Percentiles rank a stretch among this genome's conserved stretches.
phyloP scores from a whole-genome alignment of 2,888 invertebrate species.

The Drosophila borealis region DNA sequence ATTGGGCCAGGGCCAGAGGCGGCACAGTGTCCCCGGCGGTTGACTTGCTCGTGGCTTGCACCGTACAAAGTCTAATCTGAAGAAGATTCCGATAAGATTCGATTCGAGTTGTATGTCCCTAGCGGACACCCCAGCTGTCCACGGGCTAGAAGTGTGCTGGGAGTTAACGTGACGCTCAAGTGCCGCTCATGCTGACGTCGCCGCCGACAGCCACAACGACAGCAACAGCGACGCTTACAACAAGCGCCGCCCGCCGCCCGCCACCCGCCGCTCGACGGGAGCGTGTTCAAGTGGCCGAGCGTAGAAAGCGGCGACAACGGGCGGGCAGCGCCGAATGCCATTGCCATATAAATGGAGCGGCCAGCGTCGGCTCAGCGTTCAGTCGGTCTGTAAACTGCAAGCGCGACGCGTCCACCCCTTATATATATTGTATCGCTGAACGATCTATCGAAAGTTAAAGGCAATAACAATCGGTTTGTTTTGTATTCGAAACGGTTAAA shows the following conservation, averaged over 20 bases:
- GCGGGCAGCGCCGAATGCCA: slow-evolving; percentile 12
- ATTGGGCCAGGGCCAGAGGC: slow-evolving; percentile 30
- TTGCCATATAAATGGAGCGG: slow-evolving; percentile 75
- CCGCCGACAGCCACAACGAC: neutral
- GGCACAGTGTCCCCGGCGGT: slow-evolving; percentile 21
- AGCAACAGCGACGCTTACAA: slow-evolving; percentile 17
- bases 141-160: slow-evolving; percentile 48
- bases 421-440: slow-evolving; percentile 1
- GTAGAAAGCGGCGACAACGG: slow-evolving; percentile 45
- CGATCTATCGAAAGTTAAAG: neutral
- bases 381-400: slow-evolving; percentile 76
- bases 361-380: slow-evolving; percentile 73
- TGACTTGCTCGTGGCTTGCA: slow-evolving; percentile 39
- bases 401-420: slow-evolving; percentile 32
- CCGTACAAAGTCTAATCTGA: slow-evolving; percentile 44
- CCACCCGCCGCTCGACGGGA: slow-evolving; percentile 46
- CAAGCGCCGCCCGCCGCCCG: slow-evolving; percentile 8
- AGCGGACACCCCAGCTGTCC: slow-evolving; percentile 32
- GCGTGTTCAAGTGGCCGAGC: slow-evolving; percentile 47
- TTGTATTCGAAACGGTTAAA: slow-evolving; percentile 38
- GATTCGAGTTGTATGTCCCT: slow-evolving; percentile 21
- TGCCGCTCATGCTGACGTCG: slow-evolving; percentile 29
- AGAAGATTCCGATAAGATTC: slow-evolving; percentile 68
- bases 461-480: slow-evolving; percentile 18
- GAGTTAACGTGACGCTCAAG: slow-evolving; percentile 46